Evolutionary conservation across 2,797 vertebrate species (phyloP), one percentile per base, ranked within the genome.

Genomic region (Knipowitschia caucasica): DNA sequence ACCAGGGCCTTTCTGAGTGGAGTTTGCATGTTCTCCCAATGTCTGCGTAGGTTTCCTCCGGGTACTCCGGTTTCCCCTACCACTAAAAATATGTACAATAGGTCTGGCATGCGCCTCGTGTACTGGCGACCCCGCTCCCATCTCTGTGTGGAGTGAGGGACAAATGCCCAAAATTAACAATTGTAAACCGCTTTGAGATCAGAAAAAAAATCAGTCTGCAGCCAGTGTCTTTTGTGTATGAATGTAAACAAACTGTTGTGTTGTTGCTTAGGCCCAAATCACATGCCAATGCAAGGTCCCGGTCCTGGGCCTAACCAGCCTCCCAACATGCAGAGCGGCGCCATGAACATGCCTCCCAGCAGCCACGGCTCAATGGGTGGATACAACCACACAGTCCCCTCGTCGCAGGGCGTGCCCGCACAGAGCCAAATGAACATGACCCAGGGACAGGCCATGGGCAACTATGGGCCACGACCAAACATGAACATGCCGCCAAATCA

Each of bases 401-500:
- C 95, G 0, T 93, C 96, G 14, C 97, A 99, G 85, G 95, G 92
- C 62, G 89, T 99, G 43, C 94, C 94, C 26, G 92, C 93, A 57
- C 96, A 98, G 87, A 95, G 91, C 80, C 97, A 98, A 89, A 96
- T 99, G 89, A 97, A 93, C 47, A 95, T 99, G 91, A 94, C 90
- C 81, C 97, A 97, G 80, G 97, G 95, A 49, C 96, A 98, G 73
- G 93, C 95, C 0, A 94, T 99, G 93, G 95, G 91, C 58, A 99
- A 82, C 83, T 99, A 99, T 17, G 96, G 94, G 45, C 95, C 95
- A 53, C 92, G 97, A 80, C 95, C 96, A 82, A 98, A 92, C 86
- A 98, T 99, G 91, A 98, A 93, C 83, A 97, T 99, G 92, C 95
- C 97, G 52, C 93, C 95, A 67, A 98, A 87, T 81, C 97, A 98